Evolutionary conservation across 2,888 invertebrate genomes (phyloP), one percentile per base, ranked within the genome.

Genomic region (Hirtodrosophila cameraria): DNA sequence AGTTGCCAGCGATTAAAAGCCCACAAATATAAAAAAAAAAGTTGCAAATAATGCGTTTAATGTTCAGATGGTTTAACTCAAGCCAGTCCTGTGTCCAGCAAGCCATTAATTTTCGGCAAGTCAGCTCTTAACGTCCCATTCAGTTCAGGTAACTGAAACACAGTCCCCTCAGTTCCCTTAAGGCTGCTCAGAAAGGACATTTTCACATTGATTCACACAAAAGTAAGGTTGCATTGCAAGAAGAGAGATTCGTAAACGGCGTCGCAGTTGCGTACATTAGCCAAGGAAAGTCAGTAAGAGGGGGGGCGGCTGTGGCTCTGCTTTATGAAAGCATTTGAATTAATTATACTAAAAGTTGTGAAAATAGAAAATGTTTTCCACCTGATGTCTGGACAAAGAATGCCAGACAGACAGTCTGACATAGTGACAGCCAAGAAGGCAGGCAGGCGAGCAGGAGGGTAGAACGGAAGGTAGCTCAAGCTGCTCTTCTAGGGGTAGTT

Each of bases 341-440:
- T 82, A 82, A 82, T 84, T 82, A 84, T 82, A 72, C 76, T 71
- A 52, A 82, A 79, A 82, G 85, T 82, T 79, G 82, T 84, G 82
- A 79, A 72, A 84, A 79, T 79, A 76, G 84, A 81, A 82, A 87
- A 80, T 76, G 77, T 63, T 86, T 75, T 84, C 66, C 83, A 86
- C 74, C 81, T 86, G 83, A 70, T 83, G 80, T 63, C 71, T 57
- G 64, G 64, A 66, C 72, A 69, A 58, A 45, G 52, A 53, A 41
- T 31, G 58, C 31, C 46, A 31, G 53, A 16, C 30, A 35, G n/a
- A 16, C 53, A 20, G 41, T 42, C 42, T 28, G 36, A 1, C 31
- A 23, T 23, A 20, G 9, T 7, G 33, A 7, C 41, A 27, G 42
- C 12, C 36, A 12, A 1, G 28, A 5, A 4, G 53, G 6, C 15